These are phyloP conservation scores for Struthidea cinerea DNA, from an alignment of 2,113 vertebrate species.

Conservation along the genomic window DNA sequence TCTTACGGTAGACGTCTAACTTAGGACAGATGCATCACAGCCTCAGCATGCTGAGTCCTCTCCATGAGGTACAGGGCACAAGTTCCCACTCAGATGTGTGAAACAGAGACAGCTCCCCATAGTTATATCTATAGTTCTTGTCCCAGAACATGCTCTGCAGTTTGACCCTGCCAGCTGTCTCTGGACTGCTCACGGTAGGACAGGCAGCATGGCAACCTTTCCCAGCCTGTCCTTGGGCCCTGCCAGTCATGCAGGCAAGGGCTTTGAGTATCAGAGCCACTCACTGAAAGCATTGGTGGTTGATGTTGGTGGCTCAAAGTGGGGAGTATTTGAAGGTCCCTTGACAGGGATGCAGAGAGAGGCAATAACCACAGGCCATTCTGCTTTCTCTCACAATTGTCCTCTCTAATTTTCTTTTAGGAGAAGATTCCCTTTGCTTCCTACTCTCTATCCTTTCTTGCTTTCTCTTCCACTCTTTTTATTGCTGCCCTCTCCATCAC, in stretches of 20 bases:
- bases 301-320: neutral
- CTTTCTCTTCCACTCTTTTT: neutral
- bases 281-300: neutral
- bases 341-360: neutral
- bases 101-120: neutral
- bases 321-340: neutral
- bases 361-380: neutral
- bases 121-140: neutral
- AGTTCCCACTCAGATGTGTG: neutral
- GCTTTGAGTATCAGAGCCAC: neutral
- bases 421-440: neutral
- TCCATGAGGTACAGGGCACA: neutral
- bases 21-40: neutral
- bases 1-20: neutral
- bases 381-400: neutral
- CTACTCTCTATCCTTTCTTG: neutral
- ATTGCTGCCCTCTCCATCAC: neutral
- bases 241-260: rapidly evolving
- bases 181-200: rapidly evolving
- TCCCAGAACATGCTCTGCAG: neutral
- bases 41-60: neutral
- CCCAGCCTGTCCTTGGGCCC: neutral
- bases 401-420: neutral
- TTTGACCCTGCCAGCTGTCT: neutral
- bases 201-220: neutral